Conservation (phyloP, 2,888 invertebrate species). For the Cryptosula pallasiana region DNA sequence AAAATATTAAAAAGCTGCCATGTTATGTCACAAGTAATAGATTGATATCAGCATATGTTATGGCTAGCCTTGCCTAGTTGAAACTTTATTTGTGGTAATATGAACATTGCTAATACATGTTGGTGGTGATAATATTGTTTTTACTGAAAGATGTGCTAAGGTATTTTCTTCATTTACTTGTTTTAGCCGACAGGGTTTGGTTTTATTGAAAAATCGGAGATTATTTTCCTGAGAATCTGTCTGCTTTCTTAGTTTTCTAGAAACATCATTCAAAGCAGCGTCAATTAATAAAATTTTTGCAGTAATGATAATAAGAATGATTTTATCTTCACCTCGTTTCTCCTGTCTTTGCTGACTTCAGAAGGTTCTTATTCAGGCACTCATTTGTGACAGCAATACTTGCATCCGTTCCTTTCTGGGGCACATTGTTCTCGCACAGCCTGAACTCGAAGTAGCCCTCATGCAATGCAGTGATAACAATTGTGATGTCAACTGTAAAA, state of each 20-base stretch:
- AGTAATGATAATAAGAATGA: too few species aligned
- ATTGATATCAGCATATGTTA: neutral
- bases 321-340: too few species aligned
- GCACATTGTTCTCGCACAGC: slow-evolving; percentile 75
- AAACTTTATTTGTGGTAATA: neutral
- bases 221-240: too few species aligned
- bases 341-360: slow-evolving; percentile 42
- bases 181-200: too few species aligned
- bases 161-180: too few species aligned
- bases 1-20: neutral
- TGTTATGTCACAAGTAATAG: slow-evolving; percentile 17
- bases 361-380: slow-evolving; percentile 56
- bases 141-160: too few species aligned
- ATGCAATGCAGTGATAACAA: slow-evolving; percentile 83
- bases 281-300: too few species aligned
- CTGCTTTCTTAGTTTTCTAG: too few species aligned
- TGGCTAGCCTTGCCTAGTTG: neutral
- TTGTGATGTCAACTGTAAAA: slow-evolving; percentile 56
- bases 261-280: too few species aligned
- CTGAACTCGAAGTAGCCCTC: slow-evolving; percentile 81
- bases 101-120: too few species aligned
- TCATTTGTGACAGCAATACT: slow-evolving; percentile 54
- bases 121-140: too few species aligned
- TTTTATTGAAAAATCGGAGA: too few species aligned
- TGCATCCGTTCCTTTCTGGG: slow-evolving; percentile 50